These are phyloP conservation scores for Capra hircus DNA, from an alignment of 2,113 vertebrate species.

Conservation along the genomic window DNA sequence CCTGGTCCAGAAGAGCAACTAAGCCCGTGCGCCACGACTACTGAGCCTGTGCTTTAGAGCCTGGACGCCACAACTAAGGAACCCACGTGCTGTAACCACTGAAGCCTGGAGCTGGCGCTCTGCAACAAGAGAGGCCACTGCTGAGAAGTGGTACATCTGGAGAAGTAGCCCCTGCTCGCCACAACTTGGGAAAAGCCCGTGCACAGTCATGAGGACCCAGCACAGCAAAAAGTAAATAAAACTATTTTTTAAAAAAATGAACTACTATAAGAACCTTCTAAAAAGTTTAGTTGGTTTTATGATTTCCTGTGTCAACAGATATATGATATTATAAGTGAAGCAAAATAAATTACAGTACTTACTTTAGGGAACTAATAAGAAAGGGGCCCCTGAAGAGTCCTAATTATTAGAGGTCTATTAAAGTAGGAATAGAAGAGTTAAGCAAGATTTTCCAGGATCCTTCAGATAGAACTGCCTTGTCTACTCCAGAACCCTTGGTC, in stretches of 20 bases:
- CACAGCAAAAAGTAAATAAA: background rate
- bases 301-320: background rate
- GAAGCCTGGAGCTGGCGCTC: background rate
- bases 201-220: background rate
- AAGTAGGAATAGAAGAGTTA: background rate
- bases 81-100: background rate
- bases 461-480: background rate
- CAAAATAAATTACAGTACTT: background rate
- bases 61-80: fast-evolving
- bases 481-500: background rate
- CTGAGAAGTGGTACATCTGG: background rate
- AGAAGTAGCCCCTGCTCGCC: fast-evolving
- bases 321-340: background rate
- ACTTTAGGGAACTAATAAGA: background rate
- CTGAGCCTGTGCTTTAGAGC: background rate
- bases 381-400: background rate
- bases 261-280: background rate
- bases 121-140: background rate
- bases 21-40: fast-evolving
- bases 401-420: background rate
- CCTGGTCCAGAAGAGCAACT: background rate
- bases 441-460: background rate
- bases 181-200: background rate
- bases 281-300: background rate
- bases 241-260: background rate